Evolutionary conservation across 1,140 invertebrate species (phyloP), one percentile per base, ranked within the genome.

Genomic region (Bemisia tabaci): DNA sequence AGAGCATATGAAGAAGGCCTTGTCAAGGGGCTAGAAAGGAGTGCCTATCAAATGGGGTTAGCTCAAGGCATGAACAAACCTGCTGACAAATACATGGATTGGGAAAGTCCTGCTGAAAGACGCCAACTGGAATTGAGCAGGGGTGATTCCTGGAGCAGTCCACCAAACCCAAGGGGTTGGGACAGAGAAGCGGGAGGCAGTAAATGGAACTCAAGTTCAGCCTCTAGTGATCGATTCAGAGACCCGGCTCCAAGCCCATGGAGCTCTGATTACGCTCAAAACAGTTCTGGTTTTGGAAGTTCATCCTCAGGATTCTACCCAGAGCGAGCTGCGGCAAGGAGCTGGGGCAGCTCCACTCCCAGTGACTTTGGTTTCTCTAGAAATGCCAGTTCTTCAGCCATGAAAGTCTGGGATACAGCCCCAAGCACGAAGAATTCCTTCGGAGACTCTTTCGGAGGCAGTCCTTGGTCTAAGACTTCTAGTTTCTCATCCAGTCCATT

Each of bases 1-100:
- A 39, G 65, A 22, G 68, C 68, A 0, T 68, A 63, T 39, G 64
- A 65, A 63, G 64, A 68, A 68, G 68, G 68, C 1, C 59, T 68
- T 22, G 64, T 61, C 12, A 66, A 65, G 26, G 68, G 68, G 22
- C 62, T 68, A 27, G 64, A 68, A 11, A 48, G 64, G 11, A 65
- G 65, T 62, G 68, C 68, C 0, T 68, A 63, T 60, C 65, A 68
- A n/a, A 62, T 66, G 22, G 68, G 68, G 2, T 68, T 48, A 48
- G 33, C 33, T 48, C 5, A 48, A 48, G 33, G 33, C 17, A 48
- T 48, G 33, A 48, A 5, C 33, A 48, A 48, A 17, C 5, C 33
- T 48, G 33, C 5, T 48, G 33, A 48, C 5, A 17, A 5, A 48
- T 17, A 5, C 5, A 9, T 17, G 17, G 17, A 48, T 48, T 48